Base-by-base conservation (phyloP, 2,888 invertebrate genomes). In the Trachelus iudaicus region DNA sequence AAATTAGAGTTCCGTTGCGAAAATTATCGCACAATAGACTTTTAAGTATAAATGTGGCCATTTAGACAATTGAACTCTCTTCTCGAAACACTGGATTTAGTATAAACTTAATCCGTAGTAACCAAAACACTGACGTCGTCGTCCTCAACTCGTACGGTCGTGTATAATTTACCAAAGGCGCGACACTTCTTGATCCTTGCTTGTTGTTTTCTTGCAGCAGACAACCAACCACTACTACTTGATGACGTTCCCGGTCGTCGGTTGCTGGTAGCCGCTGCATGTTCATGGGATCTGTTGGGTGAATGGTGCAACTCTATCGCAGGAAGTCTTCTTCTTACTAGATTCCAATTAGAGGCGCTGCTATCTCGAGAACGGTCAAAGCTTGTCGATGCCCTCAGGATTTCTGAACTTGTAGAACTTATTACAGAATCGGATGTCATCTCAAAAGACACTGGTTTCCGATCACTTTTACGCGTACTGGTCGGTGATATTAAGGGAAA, bases 101-200 rank as follows among this genome's bases (percentile, higher is more conserved):
- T 9, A 56, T 23, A 56, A 23, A 56, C 56, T 77, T 68, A 78
- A 73, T 78, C 78, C 15, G 15, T 73, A 34, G 40, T 76, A 68
- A 78, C 78, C 31, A 78, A 30, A 56, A 78, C 78, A 76, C 78
- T 75, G 30, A 78, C 68, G 23, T 78, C 78, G 13, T 78, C 78
- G 35, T 78, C 78, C 33, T 78, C 75, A 23, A 78, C 78, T 78
- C n/a, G 69, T 11, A 78, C 78, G 31, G 78, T 78, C 40, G 78
- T 78, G 35, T 78, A 78, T 71, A 78, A 73, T 56, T 75, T 78
- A 9, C 78, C 78, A 73, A 78, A 68, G 34, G 75, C 73, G 35
- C 69, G 69, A 71, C 78, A 78, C 68, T 78, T 78, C 73, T 76
- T 78, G 35, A 78, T 75, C 12, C 75, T 76, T 6, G 78, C 76